Base-by-base conservation (phyloP, 1,140 invertebrate genomes). In the Dufourea novaeangliae region DNA sequence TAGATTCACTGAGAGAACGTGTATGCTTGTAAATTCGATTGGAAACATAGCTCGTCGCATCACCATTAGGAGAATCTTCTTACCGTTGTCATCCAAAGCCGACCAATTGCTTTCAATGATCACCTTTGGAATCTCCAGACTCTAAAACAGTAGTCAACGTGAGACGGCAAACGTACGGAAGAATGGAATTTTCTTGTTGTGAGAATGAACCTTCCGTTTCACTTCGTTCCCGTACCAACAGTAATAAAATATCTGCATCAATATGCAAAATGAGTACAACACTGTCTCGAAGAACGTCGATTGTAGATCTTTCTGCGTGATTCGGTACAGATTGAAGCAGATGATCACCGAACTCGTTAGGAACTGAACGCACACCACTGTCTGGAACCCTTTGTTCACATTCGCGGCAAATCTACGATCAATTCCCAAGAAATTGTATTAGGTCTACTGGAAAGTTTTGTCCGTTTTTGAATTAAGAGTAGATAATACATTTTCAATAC, bases 221-320 rank as follows among this genome's bases (percentile, higher is more conserved):
- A 94, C 90, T 86, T 94, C 93, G 80, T 93, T 93, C 29, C 93
- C 93, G 82, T 92, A 94, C 93, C 93, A 94, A 80, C 93, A 94
- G 61, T 94, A 94, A 0, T 93, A 83, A 56, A 92, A 92, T 29
- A 94, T 87, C 63, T 94, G 86, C 7, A 79, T n/a, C 11, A 79
- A 27, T 22, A 78, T 71, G 25, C 73, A 80, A 34, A 61, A 46
- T 1, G 79, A 59, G 50, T 85, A 88, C 11, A 86, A 20, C 7
- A 83, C 32, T 8, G 80, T 44, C 3, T 68, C 59, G 1, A 79
- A 12, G 34, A 84, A 74, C 29, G 46, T 92, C 52, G 91, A 76
- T 87, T 93, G 92, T 0, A 92, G 90, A n/a, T 50, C 17, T 91
- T 75, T 91, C 3, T 34, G 41, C 10, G 77, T 67, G 32, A 87